Evolutionary conservation across 1,140 invertebrate genomes (phyloP).

Genomic region (Epicauta chinensis): DNA sequence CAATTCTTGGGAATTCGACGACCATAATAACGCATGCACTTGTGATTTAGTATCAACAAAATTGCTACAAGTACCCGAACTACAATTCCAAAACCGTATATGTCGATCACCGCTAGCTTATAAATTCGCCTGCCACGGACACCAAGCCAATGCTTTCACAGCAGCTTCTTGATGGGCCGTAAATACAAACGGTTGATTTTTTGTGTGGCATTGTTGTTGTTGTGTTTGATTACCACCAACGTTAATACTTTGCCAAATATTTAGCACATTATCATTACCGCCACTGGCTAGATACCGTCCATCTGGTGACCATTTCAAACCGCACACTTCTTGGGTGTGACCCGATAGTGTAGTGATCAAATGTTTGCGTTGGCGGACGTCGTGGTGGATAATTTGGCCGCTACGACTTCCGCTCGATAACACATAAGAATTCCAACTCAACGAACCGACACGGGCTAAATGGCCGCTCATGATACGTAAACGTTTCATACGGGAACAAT

Average conservation of each 20-base stretch:
- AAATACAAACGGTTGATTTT: conserved; percentile 60
- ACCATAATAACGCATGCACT: conserved; percentile 91
- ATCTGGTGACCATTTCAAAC: conserved; percentile 92
- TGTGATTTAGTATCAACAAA: conserved; percentile 89
- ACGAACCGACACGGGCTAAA: conserved; percentile 70
- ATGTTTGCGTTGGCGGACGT: conserved; percentile 86
- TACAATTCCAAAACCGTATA: conserved; percentile 89
- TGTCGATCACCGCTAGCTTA: conserved; percentile 90
- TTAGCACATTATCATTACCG: conserved; percentile 88
- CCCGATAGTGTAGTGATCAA: conserved; percentile 64
- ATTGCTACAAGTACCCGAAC: conserved; percentile 74
- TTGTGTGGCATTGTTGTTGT: conserved; percentile 50
- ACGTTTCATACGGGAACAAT: conserved; percentile 62
- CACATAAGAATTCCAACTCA: conserved; percentile 90
- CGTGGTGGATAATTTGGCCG: conserved; percentile 90
- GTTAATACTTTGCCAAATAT: conserved; percentile 70
- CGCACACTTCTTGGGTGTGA: conserved; percentile 91
- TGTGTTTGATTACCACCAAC: conserved; percentile 45
- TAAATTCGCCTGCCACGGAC: conserved; percentile 86
- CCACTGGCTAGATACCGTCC: conserved; percentile 88
- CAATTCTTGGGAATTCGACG: conserved; percentile 89
- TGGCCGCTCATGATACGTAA: conserved; percentile 71
- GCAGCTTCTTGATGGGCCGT: conserved; percentile 82
- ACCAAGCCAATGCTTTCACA: conserved; percentile 91
- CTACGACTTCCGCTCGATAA: conserved; percentile 78